phyloP scores from a whole-genome alignment of 2,888 invertebrate species.

The Agriopis marginaria region DNA sequence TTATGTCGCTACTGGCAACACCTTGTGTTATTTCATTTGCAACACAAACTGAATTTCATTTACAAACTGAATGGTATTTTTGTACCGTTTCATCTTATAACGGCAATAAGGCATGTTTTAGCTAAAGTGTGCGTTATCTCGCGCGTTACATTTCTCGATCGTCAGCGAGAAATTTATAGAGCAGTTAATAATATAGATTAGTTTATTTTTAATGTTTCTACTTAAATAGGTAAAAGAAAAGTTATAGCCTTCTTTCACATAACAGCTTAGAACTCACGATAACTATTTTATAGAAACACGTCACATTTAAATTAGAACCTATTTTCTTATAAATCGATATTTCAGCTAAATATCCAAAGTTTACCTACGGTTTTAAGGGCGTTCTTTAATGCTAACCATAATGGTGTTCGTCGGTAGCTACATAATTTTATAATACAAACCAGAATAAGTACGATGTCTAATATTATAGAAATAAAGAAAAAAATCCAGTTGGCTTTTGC shows the following conservation, averaged over 20 bases:
- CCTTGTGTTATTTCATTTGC: neutral
- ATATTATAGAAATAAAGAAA: neutral
- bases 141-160: neutral
- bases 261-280: too few relatives aligned
- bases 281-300: too few relatives aligned
- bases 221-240: too few relatives aligned
- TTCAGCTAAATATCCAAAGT: too few relatives aligned
- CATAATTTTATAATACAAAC: constrained; percentile 1
- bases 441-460: constrained; percentile 14
- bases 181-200: neutral
- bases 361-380: too few relatives aligned
- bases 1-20: constrained; percentile 4
- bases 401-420: neutral
- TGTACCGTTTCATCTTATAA: neutral
- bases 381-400: too few relatives aligned
- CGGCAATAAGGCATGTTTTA: neutral
- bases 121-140: neutral
- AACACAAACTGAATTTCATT: neutral
- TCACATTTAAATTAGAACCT: too few relatives aligned
- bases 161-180: neutral
- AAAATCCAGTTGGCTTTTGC: neutral
- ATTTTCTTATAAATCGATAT: too few relatives aligned
- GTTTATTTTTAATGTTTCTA: too few relatives aligned
- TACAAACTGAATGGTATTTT: neutral
- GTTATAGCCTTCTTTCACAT: too few relatives aligned